Conservation (phyloP, 1,140 invertebrate species). For the Leptinotarsa lineolata region DNA sequence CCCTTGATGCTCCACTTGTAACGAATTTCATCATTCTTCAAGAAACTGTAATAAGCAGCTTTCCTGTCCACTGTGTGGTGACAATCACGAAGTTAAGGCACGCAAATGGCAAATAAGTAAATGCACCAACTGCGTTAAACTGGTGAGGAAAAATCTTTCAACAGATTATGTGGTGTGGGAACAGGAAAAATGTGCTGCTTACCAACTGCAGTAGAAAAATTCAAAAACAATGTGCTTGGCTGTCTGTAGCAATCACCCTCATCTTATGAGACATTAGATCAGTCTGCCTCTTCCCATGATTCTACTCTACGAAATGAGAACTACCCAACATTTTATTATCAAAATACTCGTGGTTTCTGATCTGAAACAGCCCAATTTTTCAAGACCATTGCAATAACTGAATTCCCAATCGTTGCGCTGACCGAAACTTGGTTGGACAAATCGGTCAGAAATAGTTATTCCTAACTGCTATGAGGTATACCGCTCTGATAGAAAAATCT, state of each 20-base stretch:
- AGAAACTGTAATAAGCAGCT: no score
- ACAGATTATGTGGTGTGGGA: slow-evolving; percentile 15
- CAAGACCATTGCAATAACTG: neutral
- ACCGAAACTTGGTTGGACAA: slow-evolving; percentile 10
- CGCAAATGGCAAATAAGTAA: neutral
- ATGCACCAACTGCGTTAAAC: slow-evolving; percentile 19
- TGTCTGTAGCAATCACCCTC: no score
- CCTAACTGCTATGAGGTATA: slow-evolving; percentile 10
- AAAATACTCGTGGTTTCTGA: slow-evolving; percentile 1
- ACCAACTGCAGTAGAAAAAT: slow-evolving; percentile 14
- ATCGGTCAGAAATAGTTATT: slow-evolving; percentile 9
- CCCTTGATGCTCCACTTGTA: neutral
- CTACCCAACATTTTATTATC: neutral
- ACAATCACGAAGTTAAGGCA: neutral
- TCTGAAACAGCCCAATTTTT: slow-evolving; percentile 3
- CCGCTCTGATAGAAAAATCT: slow-evolving; percentile 7
- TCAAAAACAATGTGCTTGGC: no score
- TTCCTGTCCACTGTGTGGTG: slow-evolving; percentile 3
- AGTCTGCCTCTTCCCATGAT: no score
- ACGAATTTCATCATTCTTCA: no score
- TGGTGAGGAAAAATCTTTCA: slow-evolving; percentile 1
- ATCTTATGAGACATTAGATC: no score
- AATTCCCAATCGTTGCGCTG: slow-evolving; percentile 9
- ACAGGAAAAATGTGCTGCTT: slow-evolving; percentile 16
- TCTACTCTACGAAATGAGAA: slow-evolving; percentile 9